These are phyloP conservation scores for Dryomyza anilis DNA, from an alignment of 2,888 invertebrate genomes.

Conservation along the genomic window DNA sequence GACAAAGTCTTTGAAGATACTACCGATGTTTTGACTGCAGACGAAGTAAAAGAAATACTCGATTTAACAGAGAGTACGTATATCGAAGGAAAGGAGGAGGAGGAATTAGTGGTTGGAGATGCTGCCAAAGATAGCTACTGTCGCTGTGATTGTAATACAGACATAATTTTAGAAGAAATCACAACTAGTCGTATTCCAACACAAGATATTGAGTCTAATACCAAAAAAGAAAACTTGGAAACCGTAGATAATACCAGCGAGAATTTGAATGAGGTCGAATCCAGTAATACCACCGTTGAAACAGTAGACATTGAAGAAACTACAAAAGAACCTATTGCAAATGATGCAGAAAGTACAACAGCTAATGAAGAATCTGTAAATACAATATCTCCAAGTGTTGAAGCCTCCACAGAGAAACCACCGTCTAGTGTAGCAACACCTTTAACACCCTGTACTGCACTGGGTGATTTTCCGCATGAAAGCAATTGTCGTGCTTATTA, in stretches of 20 bases:
- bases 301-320: not conserved
- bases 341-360: too few species aligned
- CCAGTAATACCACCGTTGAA: not conserved
- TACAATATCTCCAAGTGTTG: too few species aligned
- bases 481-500: constrained; percentile 43
- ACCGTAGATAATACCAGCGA: not conserved
- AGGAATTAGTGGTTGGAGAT: too few species aligned
- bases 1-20: too few species aligned
- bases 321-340: not conserved
- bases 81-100: too few species aligned
- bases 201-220: too few species aligned
- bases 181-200: not conserved
- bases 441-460: constrained; percentile 35
- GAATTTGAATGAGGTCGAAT: not conserved
- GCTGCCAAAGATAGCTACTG: not conserved
- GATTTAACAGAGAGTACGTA: too few species aligned
- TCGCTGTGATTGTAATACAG: constrained; percentile 7
- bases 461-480: constrained; percentile 38
- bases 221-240: not conserved
- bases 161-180: not conserved
- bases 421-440: not conserved
- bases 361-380: not conserved
- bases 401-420: not conserved
- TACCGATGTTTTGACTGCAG: too few species aligned
- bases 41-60: too few species aligned